Evolutionary conservation across 92 coral and sea anemone species (phyloP), one percentile per base, ranked within the genome.

Genomic region (Porites rus): DNA sequence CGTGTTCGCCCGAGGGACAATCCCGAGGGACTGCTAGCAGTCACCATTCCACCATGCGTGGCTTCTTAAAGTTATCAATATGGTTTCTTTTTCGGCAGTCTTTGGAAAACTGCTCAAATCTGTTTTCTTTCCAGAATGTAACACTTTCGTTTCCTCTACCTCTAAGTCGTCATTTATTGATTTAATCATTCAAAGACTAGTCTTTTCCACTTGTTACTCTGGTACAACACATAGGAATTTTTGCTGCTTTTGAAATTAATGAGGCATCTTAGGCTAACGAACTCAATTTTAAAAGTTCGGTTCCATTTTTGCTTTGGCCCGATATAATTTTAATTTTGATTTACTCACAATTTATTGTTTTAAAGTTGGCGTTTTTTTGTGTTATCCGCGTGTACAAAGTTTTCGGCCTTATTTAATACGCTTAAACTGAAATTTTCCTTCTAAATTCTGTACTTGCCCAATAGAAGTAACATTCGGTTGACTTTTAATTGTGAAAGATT

Each of bases 381-480:
- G 77, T 70, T 69, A 53, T 38, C 71, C 70, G 59, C 43, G 10
- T 81, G 86, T 81, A 81, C 69, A 81, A 81, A 81, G 54, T 72
- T 46, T 65, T 78, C 51, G 22, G 62, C 71, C 64, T 38, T 38
- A 38, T 38, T 38, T 38, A 38, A 38, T 38, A 38, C 46, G 46
- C 7, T 38, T 38, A 38, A 38, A 38, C 46, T 38, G 7, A 38
- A 4, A 4, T 38, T 38, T 38, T 38, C 46, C 46, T 38, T 38
- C 46, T 4, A 38, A 38, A 38, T 38, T 38, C 46, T 38, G 46
- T 38, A 38, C 46, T 38, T 38, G 46, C 46, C 4, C 46, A 38
- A 38, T 38, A 38, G 46, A 38, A 38, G 46, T 38, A 38, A 38
- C 46, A 38, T 38, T 38, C 46, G 46, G 7, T 38, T 38, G 46